These are phyloP conservation scores for Hestina assimilis DNA, from an alignment of 1,140 invertebrate species.

Conservation along the genomic window DNA sequence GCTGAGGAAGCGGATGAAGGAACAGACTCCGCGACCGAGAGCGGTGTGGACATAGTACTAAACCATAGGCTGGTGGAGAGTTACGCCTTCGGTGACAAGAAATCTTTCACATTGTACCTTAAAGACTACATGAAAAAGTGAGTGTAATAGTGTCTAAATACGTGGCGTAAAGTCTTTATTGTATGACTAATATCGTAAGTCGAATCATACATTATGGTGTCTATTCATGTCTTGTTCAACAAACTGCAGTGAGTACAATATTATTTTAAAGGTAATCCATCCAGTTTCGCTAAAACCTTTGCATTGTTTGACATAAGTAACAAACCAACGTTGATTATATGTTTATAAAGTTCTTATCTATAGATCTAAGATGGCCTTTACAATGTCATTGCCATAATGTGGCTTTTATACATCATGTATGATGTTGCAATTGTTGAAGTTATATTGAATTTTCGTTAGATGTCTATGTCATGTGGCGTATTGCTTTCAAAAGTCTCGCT, in stretches of 20 bases:
- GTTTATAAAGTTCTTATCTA: conserved; percentile 26
- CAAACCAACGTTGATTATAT: too few relatives aligned
- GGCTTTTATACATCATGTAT: too few relatives aligned
- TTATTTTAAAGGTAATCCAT: too few relatives aligned
- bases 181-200: conserved; percentile 1
- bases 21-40: conserved; percentile 85
- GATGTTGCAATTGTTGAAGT: too few relatives aligned
- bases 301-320: too few relatives aligned
- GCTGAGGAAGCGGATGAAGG: conserved; percentile 94
- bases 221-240: too few relatives aligned
- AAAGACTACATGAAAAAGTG: conserved; percentile 98
- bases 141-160: conserved; percentile 57
- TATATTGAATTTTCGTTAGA: too few relatives aligned
- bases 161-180: background rate
- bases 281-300: too few relatives aligned
- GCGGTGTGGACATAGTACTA: conserved; percentile 94
- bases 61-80: conserved; percentile 94
- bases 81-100: conserved; percentile 91
- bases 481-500: too few relatives aligned
- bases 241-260: too few relatives aligned
- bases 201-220: background rate
- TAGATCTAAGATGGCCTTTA: conserved; percentile 13
- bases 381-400: conserved; percentile 28
- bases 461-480: too few relatives aligned
- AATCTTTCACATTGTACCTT: conserved; percentile 94